Percentiles rank a stretch among this genome's conserved stretches.
Evolutionary conservation across 2,797 vertebrate genomes (phyloP).

Genomic region (Champsocephalus esox): DNA sequence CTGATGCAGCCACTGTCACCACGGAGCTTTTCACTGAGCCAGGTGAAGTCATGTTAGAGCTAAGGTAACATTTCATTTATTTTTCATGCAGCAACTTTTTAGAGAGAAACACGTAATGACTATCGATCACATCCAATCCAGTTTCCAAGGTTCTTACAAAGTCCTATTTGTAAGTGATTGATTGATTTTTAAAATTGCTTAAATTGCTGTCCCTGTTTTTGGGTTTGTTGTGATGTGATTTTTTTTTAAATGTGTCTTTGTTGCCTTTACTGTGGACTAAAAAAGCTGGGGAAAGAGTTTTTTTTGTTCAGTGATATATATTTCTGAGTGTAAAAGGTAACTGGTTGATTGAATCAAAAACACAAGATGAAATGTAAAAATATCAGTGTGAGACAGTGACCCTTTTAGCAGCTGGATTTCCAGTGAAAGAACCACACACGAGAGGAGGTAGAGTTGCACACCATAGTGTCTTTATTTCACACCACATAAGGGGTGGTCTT

Average conservation of each 20-base stretch:
- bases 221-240: neutral
- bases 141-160: neutral
- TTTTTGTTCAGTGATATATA: neutral
- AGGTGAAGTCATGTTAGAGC: neutral
- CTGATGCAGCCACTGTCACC: slow-evolving; percentile 1
- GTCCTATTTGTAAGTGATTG: neutral
- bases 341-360: neutral
- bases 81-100: neutral
- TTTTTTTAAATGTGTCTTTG: neutral
- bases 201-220: neutral
- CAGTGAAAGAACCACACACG: no score
- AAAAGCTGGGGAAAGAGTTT: neutral
- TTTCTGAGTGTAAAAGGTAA: neutral
- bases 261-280: neutral
- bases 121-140: neutral
- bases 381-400: no score
- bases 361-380: neutral
- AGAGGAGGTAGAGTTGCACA: no score
- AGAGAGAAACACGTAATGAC: neutral
- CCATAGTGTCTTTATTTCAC: no score
- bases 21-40: neutral
- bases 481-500: no score
- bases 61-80: neutral
- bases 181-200: slow-evolving; percentile 1
- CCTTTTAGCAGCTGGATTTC: no score